These are phyloP conservation scores for Neolamprologus sp. DNA, from an alignment of 2,113 vertebrate genomes.

Conservation along the genomic window DNA sequence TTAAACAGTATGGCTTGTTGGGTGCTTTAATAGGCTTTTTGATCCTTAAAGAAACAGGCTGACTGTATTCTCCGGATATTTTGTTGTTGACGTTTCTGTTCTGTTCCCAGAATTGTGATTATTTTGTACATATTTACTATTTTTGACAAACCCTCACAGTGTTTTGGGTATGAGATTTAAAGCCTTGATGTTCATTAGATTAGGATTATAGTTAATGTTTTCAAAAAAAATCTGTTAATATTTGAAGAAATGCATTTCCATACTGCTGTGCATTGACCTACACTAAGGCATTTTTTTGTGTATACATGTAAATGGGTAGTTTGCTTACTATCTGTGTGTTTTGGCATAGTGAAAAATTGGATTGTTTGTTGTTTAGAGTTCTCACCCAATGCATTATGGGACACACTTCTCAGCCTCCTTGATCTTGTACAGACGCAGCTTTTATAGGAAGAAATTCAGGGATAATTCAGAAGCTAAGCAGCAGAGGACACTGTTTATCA, in stretches of 20 bases:
- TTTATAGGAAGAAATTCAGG: neutral
- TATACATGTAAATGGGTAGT: neutral
- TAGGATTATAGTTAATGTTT: neutral
- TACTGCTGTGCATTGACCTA: neutral
- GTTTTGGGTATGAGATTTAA: neutral
- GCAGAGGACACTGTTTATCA: conserved; percentile 65
- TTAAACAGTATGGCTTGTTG: neutral
- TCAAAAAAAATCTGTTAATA: neutral
- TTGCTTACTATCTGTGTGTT: neutral
- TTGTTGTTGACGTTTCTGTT: neutral
- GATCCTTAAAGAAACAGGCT: neutral
- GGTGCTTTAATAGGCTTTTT: neutral
- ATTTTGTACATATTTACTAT: neutral
- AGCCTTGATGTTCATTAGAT: neutral
- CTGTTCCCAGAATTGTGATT: neutral
- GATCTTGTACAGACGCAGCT: neutral
- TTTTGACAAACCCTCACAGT: neutral
- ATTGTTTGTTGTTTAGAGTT: neutral
- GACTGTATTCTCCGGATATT: neutral
- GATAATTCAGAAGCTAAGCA: conserved; percentile 3
- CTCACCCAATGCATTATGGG: neutral
- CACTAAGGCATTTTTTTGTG: neutral
- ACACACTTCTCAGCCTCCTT: neutral
- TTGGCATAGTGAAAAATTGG: neutral
- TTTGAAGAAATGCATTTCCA: neutral